Conservation (phyloP, 2,888 invertebrate species). For the Rhingia rostrata region DNA sequence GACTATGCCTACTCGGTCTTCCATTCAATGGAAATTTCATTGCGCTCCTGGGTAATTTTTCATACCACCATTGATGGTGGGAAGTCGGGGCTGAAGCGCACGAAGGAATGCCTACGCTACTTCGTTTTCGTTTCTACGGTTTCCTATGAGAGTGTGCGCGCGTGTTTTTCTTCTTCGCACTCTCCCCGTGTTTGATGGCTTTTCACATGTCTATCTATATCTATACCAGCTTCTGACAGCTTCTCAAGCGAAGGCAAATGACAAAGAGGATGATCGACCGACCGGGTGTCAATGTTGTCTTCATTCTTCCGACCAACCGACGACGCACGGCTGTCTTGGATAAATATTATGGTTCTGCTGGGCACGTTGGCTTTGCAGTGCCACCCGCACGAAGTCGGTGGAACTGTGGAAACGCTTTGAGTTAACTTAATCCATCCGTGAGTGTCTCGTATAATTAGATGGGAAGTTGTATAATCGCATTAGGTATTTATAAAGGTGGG, state of each 20-base stretch:
- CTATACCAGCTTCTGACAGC: conserved; percentile 38
- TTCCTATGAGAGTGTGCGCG: conserved; percentile 21
- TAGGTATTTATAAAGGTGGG: conserved; percentile 29
- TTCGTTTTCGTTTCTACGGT: background rate
- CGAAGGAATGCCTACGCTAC: conserved; percentile 40
- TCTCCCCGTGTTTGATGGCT: conserved; percentile 2
- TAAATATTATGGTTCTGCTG: conserved; percentile 16
- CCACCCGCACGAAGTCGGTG: conserved; percentile 22
- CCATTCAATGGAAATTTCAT: conserved; percentile 49
- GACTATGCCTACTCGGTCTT: conserved; percentile 46
- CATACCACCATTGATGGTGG: conserved; percentile 29
- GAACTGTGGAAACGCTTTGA: background rate
- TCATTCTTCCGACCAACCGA: too few relatives aligned
- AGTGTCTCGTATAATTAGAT: conserved; percentile 29
- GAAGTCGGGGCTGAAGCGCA: background rate
- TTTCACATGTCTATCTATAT: background rate
- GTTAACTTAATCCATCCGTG: background rate
- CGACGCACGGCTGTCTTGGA: background rate
- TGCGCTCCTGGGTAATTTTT: conserved; percentile 66
- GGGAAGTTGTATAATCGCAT: conserved; percentile 45
- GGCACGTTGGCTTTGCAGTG: background rate
- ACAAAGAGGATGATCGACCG: conserved; percentile 48
- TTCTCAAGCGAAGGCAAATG: conserved; percentile 26
- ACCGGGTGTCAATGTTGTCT: conserved; percentile 26
- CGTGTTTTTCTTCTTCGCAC: background rate